These are phyloP conservation scores for Leistus spinibarbis DNA, from an alignment of 2,888 invertebrate genomes.

Conservation along the genomic window DNA sequence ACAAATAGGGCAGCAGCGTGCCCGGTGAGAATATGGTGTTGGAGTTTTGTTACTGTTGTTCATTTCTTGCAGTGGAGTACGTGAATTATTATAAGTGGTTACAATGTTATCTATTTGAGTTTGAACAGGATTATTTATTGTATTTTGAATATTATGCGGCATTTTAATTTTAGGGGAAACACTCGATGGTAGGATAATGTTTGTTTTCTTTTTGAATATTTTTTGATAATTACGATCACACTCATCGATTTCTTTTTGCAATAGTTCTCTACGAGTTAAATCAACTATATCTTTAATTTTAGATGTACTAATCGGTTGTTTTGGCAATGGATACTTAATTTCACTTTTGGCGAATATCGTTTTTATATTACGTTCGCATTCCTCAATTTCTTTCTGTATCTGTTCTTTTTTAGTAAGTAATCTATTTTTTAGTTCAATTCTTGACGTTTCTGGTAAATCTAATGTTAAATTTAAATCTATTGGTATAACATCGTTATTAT, in stretches of 20 bases:
- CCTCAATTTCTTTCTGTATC: neutral
- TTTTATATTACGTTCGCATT: neutral
- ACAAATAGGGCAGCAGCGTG: conserved; percentile 19
- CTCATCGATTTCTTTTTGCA: neutral
- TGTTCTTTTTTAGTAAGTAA: too few relatives aligned
- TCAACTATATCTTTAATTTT: neutral
- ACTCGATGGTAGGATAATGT: neutral
- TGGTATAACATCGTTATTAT: neutral
- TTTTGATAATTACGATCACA: neutral
- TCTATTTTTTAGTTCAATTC: too few relatives aligned
- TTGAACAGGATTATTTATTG: neutral
- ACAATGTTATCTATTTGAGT: neutral
- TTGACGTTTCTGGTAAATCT: neutral
- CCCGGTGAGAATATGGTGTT: neutral
- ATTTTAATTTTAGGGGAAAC: neutral
- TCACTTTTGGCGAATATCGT: neutral
- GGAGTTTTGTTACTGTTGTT: neutral
- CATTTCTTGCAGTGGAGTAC: neutral
- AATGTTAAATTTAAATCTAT: neutral
- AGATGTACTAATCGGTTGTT: neutral
- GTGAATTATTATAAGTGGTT: neutral
- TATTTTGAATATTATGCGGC: neutral
- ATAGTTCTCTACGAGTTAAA: neutral
- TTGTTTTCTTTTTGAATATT: neutral
- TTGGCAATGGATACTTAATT: neutral